These are phyloP conservation scores for Tetropium fuscum DNA, from an alignment of 2,888 invertebrate genomes.

Conservation along the genomic window DNA sequence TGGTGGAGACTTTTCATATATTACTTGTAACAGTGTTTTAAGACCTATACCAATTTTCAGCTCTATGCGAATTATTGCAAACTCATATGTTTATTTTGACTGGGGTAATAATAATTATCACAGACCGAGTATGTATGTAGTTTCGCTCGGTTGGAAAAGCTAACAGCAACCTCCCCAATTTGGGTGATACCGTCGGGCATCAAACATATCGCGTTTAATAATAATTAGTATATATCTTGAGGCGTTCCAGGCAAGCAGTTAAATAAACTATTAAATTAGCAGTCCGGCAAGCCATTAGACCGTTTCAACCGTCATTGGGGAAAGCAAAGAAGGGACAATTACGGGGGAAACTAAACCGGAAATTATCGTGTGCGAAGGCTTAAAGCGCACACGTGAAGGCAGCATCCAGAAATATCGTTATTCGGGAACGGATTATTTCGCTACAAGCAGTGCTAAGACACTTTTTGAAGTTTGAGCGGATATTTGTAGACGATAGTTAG, in stretches of 20 bases:
- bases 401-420: background rate
- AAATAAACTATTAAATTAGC: constrained; percentile 23
- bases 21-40: too few species aligned
- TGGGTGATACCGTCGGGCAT: constrained; percentile 13
- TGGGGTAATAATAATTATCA: too few species aligned
- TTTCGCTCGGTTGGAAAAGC: background rate
- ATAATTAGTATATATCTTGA: too few species aligned
- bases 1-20: too few species aligned
- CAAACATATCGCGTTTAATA: constrained; percentile 22
- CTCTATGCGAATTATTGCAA: too few species aligned
- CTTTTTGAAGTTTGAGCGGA: constrained; percentile 2
- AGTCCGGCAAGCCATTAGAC: constrained; percentile 9
- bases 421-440: background rate
- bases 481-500: too few species aligned
- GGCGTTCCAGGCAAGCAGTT: constrained; percentile 12
- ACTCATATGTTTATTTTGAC: too few species aligned
- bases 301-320: background rate
- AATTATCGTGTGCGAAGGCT: constrained; percentile 5
- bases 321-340: constrained; percentile 3
- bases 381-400: background rate
- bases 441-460: background rate
- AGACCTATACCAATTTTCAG: too few species aligned
- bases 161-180: background rate
- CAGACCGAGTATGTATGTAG: too few species aligned
- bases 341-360: constrained; percentile 2